A percentile compares a stretch with the other conserved stretches of the same genome.
Evolutionary conservation across 1,140 invertebrate species (phyloP).

Genomic region (Mercenaria mercenaria): DNA sequence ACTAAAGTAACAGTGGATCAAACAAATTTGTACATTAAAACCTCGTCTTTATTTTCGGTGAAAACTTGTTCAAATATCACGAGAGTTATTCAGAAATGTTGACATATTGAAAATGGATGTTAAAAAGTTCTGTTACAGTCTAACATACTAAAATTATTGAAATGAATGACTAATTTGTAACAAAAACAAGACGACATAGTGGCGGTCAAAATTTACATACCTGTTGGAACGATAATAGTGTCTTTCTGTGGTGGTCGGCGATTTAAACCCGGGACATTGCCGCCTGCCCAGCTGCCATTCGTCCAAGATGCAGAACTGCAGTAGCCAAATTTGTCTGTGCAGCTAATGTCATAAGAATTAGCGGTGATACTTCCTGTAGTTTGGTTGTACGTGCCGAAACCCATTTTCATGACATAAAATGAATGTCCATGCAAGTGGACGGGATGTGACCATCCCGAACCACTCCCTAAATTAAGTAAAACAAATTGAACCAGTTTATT

Average conservation of each 20-base stretch:
- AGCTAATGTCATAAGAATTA: conserved; percentile 72
- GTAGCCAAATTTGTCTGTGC: conserved; percentile 85
- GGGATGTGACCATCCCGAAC: conserved; percentile 71
- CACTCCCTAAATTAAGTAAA: conserved; percentile 57
- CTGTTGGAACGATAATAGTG: conserved; percentile 90
- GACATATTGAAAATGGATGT: too few species aligned
- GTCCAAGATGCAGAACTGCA: conserved; percentile 74
- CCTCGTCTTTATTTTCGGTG: too few species aligned
- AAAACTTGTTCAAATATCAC: too few species aligned
- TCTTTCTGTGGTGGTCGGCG: conserved; percentile 90
- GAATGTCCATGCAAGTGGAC: conserved; percentile 74
- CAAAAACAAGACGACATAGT: too few species aligned
- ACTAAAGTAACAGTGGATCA: too few species aligned
- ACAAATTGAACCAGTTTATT: conserved; percentile 49
- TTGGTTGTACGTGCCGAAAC: conserved; percentile 57
- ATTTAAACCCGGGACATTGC: conserved; percentile 61
- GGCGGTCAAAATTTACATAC: too few species aligned
- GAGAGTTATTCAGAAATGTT: too few species aligned
- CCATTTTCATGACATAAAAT: conserved; percentile 82
- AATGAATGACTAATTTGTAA: too few species aligned
- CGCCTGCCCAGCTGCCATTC: conserved; percentile 63
- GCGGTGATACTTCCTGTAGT: conserved; percentile 77
- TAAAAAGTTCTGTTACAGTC: too few species aligned
- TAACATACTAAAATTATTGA: too few species aligned
- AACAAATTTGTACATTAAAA: too few species aligned